Evolutionary conservation across 2,888 invertebrate species (phyloP).

Genomic region (Mermis nigrescens): DNA sequence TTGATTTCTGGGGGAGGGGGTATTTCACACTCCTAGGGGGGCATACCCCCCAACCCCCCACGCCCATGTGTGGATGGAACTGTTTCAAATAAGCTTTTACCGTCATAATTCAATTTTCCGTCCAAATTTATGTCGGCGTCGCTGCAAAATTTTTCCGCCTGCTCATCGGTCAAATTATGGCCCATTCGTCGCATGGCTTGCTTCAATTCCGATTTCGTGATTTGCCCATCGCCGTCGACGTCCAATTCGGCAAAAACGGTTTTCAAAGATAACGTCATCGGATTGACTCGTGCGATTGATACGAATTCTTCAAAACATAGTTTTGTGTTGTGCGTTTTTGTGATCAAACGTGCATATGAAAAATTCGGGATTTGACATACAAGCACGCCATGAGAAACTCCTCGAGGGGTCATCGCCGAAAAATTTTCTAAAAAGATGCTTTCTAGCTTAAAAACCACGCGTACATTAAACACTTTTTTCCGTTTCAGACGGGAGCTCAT

Average conservation of each 20-base stretch:
- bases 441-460: no score
- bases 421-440: no score
- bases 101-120: constrained; percentile 29
- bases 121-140: constrained; percentile 35
- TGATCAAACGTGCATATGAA: not conserved
- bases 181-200: constrained; percentile 24
- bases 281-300: constrained; percentile 27
- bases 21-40: no score
- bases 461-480: no score
- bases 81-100: no score
- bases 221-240: constrained; percentile 29
- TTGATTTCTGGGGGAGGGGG: no score
- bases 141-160: constrained; percentile 34
- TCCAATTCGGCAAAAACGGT: constrained; percentile 30
- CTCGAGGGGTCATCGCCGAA: no score
- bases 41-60: no score
- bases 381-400: no score
- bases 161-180: constrained; percentile 30
- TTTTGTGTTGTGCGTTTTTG: not conserved
- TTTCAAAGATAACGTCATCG: constrained; percentile 27
- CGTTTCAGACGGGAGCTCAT: no score
- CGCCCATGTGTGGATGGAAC: no score
- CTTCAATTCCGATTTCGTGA: constrained; percentile 19
- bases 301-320: constrained; percentile 27
- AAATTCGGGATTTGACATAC: no score